Evolutionary conservation across 2,797 vertebrate species (phyloP).

Genomic region (Pachyuromys duprasi): DNA sequence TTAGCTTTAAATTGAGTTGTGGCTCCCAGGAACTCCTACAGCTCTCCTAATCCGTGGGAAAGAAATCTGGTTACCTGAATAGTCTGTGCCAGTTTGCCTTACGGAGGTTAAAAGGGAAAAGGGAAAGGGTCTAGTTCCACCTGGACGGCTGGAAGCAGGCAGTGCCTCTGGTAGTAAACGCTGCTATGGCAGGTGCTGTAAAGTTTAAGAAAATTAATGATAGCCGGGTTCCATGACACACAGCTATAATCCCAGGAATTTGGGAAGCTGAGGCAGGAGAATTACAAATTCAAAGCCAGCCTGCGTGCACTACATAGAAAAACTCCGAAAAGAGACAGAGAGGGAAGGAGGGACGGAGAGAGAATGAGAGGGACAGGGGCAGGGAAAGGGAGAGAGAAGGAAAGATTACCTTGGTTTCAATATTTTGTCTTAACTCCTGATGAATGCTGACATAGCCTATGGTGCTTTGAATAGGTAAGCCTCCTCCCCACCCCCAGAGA

Average conservation of each 20-base stretch:
- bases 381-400: neutral
- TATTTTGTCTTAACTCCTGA: neutral
- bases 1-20: neutral
- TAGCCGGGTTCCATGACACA: neutral
- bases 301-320: neutral
- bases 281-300: neutral
- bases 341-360: neutral
- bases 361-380: neutral
- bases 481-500: too few species aligned
- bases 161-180: neutral
- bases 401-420: neutral
- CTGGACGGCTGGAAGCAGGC: fast-evolving
- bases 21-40: neutral
- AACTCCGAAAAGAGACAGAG: neutral
- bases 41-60: neutral
- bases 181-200: neutral
- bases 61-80: neutral
- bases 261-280: neutral
- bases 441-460: neutral
- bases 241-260: neutral
- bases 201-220: constrained; percentile 13
- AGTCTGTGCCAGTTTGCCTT: neutral
- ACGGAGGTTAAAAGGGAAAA: neutral
- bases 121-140: neutral
- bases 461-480: too few species aligned